Conservation (phyloP, 1,140 invertebrate genomes). For the Chelonus insularis region DNA sequence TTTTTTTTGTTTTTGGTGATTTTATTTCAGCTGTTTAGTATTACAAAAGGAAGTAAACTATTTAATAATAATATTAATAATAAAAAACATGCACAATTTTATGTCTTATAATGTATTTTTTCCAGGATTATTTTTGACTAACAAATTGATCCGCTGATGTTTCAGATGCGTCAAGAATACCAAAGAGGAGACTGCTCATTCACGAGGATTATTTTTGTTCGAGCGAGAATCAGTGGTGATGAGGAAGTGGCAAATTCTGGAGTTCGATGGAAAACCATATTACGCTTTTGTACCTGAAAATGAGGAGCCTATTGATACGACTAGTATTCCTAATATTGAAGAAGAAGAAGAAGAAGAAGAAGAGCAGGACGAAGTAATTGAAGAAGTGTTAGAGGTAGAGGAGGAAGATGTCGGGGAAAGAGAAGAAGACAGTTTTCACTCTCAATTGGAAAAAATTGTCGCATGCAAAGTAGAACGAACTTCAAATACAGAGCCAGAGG, state of each 20-base stretch:
- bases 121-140: slow-evolving; percentile 2
- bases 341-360: slow-evolving; percentile 49
- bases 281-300: slow-evolving; percentile 57
- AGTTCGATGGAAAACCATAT: slow-evolving; percentile 56
- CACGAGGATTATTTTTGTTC: slow-evolving; percentile 53
- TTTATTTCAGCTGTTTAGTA: too few relatives aligned
- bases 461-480: neutral
- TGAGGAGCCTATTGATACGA: slow-evolving; percentile 40
- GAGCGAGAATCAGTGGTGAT: slow-evolving; percentile 54
- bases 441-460: neutral
- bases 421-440: slow-evolving; percentile 24
- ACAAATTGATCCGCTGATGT: slow-evolving; percentile 38
- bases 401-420: slow-evolving; percentile 49
- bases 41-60: neutral
- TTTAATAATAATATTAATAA: neutral
- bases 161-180: slow-evolving; percentile 47
- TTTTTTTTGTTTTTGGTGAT: too few relatives aligned
- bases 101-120: neutral
- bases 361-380: neutral
- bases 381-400: slow-evolving; percentile 24
- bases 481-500: slow-evolving; percentile 15
- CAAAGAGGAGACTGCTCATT: slow-evolving; percentile 24
- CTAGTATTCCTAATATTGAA: slow-evolving; percentile 37
- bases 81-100: neutral
- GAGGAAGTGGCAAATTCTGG: slow-evolving; percentile 58